Evolutionary conservation across 2,113 vertebrate genomes (phyloP).

Genomic region (Thalassarche chlororhynchos): DNA sequence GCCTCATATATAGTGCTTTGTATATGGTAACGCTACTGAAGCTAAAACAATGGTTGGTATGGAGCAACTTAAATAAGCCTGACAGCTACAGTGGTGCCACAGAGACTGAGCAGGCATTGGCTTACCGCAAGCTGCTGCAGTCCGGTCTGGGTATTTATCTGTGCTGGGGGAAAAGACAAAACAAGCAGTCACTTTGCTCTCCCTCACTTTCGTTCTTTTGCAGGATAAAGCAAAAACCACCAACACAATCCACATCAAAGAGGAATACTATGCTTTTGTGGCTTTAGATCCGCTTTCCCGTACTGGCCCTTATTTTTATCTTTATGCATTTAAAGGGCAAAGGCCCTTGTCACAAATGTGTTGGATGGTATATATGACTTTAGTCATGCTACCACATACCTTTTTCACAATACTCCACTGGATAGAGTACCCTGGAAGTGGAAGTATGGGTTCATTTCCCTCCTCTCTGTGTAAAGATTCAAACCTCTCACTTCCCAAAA

Average conservation of each 20-base stretch:
- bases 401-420: background rate
- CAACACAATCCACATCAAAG: background rate
- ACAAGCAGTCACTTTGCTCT: background rate
- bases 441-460: background rate
- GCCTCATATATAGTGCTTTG: background rate
- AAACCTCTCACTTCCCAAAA: background rate
- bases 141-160: background rate
- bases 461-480: background rate
- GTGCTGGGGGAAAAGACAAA: background rate
- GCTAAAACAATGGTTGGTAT: background rate
- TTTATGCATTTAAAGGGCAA: background rate
- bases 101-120: background rate
- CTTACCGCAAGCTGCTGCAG: background rate
- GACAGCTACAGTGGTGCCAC: background rate
- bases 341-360: background rate
- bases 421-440: background rate
- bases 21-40: background rate
- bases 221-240: background rate
- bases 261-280: background rate
- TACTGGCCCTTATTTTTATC: background rate
- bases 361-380: background rate
- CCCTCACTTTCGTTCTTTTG: accelerated
- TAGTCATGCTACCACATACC: background rate
- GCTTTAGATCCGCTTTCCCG: background rate
- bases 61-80: background rate